A percentile compares a stretch with the other conserved stretches of the same genome.
These are phyloP conservation scores for Chlamydotis undulata DNA, from an alignment of 2,113 vertebrate species.

Conservation along the genomic window DNA sequence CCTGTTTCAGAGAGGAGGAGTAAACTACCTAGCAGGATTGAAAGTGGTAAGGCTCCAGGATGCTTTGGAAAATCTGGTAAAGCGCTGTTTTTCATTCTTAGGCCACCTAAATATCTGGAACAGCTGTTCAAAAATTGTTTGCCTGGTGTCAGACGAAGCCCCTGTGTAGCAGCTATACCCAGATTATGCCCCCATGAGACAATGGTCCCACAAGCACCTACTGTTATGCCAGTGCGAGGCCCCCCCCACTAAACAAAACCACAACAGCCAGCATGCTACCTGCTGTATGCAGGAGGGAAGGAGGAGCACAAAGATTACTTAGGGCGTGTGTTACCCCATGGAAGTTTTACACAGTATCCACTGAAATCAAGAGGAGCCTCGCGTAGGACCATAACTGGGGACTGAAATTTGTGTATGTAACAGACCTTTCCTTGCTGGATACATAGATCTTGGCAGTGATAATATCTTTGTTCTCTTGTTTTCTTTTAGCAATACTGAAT, in stretches of 20 bases:
- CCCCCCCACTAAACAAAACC: too few species aligned
- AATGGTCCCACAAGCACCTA: neutral
- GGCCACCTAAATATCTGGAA: neutral
- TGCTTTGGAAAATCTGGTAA: neutral
- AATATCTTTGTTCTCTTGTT: neutral
- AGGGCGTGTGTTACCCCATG: neutral
- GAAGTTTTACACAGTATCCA: neutral
- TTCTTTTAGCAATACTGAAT: neutral
- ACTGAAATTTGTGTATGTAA: neutral
- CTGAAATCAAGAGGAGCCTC: neutral
- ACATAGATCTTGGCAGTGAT: neutral
- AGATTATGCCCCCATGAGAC: rapidly evolving
- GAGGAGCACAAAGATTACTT: neutral
- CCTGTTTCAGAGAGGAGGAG: neutral
- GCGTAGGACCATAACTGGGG: rapidly evolving
- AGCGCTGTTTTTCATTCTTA: neutral
- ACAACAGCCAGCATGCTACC: neutral
- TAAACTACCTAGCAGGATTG: neutral
- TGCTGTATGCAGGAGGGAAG: too few species aligned
- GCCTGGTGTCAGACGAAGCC: neutral
- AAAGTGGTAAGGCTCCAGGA: neutral
- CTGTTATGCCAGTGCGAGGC: neutral
- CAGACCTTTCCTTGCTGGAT: neutral
- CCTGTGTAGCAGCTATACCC: too few species aligned
- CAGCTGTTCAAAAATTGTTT: neutral